Base-by-base conservation (phyloP, 2,113 vertebrate species). In the Eulacestoma nigropectus region DNA sequence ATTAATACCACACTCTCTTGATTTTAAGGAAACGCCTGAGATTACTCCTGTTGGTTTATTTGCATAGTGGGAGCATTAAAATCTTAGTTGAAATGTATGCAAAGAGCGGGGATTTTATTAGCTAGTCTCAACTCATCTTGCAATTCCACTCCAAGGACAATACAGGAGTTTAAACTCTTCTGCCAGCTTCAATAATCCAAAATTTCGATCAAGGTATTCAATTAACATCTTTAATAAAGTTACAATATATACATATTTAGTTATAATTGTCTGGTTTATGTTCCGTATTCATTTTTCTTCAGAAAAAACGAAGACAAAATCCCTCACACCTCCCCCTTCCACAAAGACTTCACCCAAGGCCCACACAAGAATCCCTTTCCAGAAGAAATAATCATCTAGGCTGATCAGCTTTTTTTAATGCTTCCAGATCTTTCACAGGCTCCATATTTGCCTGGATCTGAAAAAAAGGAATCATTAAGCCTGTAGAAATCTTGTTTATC, bases 301-400 rank as follows among this genome's bases (percentile, higher is more conserved):
- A n/a, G 15, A 5, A 60, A 69, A 42, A 50, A 7, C 0, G 2
- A 13, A n/a, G 21, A 3, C 16, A 50, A 59, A 59, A 39, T 3
- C 4, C 8, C 3, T 8, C 16, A 12, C 4, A 59, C 1, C 15
- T 41, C 1, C 5, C 1, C 3, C 8, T 30, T 50, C 9, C 7
- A 16, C 20, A 39, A 32, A 26, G 4, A 4, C 4, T 12, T 29
- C 26, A n/a, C 3, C 4, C 18, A 13, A 57, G 46, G 32, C 8
- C n/a, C 13, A 20, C 7, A 3, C 0, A 44, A 29, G 4, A 8
- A 42, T 49, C 15, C 15, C 10, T 52, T 32, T 69, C 15, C 20
- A 49, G 15, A 33, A 39, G 11, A 21, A 11, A 23, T 2, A 39
- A 39, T 17, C 0, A 13, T 41, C 16, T n/a, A 46, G 10, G 5